These are phyloP conservation scores for Himalopsyche anomala DNA, from an alignment of 2,888 invertebrate genomes.

Conservation along the genomic window DNA sequence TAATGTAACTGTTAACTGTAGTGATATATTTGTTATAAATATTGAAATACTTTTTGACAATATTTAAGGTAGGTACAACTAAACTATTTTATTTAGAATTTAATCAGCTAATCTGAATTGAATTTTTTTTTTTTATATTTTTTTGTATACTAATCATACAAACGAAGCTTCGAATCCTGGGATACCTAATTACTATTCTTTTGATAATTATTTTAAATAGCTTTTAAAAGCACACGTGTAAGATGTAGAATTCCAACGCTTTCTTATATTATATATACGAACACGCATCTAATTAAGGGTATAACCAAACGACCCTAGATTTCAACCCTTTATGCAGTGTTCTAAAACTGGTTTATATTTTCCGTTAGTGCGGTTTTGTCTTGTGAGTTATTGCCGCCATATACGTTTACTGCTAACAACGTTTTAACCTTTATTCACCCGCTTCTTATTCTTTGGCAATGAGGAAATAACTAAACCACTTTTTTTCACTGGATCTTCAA, in stretches of 20 bases:
- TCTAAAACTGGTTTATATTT: slow-evolving; percentile 58
- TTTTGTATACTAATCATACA: background rate
- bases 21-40: no score
- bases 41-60: no score
- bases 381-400: slow-evolving; percentile 45
- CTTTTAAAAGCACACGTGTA: background rate
- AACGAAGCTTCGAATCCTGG: background rate
- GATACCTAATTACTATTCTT: background rate
- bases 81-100: no score
- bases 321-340: slow-evolving; percentile 28
- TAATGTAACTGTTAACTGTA: no score
- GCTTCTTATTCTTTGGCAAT: background rate
- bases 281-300: slow-evolving; percentile 55
- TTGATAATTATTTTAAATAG: background rate
- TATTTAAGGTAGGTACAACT: no score
- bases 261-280: slow-evolving; percentile 1
- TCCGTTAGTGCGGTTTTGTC: slow-evolving; percentile 60
- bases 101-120: no score
- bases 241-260: background rate
- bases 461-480: slow-evolving; percentile 6
- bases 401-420: slow-evolving; percentile 8
- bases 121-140: no score
- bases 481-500: no score
- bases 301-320: slow-evolving; percentile 36
- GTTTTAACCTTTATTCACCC: background rate